Conservation (phyloP, 2,113 vertebrate genomes). For the Pluvialis apricaria region DNA sequence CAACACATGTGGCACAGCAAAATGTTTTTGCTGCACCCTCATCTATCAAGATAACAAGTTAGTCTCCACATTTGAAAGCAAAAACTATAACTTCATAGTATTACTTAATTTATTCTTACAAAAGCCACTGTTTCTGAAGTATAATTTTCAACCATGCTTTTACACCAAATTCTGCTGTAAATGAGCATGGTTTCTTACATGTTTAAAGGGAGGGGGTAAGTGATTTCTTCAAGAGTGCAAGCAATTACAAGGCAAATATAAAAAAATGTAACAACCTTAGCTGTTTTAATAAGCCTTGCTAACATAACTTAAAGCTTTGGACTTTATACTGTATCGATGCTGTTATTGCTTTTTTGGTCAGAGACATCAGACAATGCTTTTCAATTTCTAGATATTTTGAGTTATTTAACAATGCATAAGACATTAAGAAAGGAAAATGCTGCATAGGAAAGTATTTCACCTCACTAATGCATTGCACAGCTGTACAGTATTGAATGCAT, state of each 20-base stretch:
- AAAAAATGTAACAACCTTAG: neutral
- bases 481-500: neutral
- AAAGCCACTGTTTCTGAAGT: neutral
- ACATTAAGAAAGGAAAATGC: neutral
- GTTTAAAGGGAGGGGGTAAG: neutral
- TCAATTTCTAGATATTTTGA: neutral
- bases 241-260: neutral
- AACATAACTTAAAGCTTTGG: neutral
- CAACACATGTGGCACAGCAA: neutral
- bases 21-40: neutral
- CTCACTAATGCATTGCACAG: neutral
- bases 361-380: neutral
- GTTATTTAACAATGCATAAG: neutral
- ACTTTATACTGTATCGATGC: neutral
- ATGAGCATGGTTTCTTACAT: neutral
- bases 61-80: neutral
- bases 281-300: neutral
- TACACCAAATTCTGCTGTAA: neutral
- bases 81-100: neutral
- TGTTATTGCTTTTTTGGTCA: neutral
- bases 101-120: neutral
- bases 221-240: neutral
- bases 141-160: neutral
- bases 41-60: neutral
- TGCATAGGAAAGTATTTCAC: neutral